Conservation (phyloP, 2,888 invertebrate genomes). For the Amiota mariae region DNA sequence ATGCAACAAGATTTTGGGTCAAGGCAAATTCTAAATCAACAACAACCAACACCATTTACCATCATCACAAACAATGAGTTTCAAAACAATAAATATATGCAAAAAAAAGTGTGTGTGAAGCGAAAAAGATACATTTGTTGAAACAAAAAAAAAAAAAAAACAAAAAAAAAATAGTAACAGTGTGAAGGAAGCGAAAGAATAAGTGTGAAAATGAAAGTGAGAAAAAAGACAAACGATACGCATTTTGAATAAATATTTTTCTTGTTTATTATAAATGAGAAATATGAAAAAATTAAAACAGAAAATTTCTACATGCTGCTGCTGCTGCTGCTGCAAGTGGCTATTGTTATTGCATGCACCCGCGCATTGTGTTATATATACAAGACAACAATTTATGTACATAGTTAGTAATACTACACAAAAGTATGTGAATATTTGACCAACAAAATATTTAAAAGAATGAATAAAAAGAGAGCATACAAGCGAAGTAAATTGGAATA, state of each 20-base stretch:
- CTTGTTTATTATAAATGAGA: too few relatives aligned
- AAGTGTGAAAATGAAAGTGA: too few relatives aligned
- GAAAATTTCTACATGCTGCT: slow-evolving; percentile 53
- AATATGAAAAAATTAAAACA: too few relatives aligned
- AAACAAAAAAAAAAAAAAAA: background rate
- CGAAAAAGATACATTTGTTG: background rate
- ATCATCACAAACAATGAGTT: too few relatives aligned
- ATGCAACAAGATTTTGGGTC: slow-evolving; percentile 25
- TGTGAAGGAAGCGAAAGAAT: too few relatives aligned
- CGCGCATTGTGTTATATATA: slow-evolving; percentile 9
- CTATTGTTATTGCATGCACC: slow-evolving; percentile 32
- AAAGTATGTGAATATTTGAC: too few relatives aligned
- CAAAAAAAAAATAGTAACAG: background rate
- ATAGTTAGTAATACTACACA: too few relatives aligned
- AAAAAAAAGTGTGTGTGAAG: background rate
- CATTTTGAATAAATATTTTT: too few relatives aligned
- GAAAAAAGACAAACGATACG: too few relatives aligned
- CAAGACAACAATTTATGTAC: slow-evolving; percentile 7
- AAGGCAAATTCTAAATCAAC: slow-evolving; percentile 8
- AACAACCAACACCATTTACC: too few relatives aligned
- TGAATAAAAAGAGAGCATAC: slow-evolving; percentile 34
- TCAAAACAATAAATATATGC: background rate
- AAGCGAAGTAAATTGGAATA: slow-evolving; percentile 54
- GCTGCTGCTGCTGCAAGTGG: background rate
- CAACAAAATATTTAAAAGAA: too few relatives aligned